Evolutionary conservation across 2,888 invertebrate genomes (phyloP).

Genomic region (Thymelicus acteon): DNA sequence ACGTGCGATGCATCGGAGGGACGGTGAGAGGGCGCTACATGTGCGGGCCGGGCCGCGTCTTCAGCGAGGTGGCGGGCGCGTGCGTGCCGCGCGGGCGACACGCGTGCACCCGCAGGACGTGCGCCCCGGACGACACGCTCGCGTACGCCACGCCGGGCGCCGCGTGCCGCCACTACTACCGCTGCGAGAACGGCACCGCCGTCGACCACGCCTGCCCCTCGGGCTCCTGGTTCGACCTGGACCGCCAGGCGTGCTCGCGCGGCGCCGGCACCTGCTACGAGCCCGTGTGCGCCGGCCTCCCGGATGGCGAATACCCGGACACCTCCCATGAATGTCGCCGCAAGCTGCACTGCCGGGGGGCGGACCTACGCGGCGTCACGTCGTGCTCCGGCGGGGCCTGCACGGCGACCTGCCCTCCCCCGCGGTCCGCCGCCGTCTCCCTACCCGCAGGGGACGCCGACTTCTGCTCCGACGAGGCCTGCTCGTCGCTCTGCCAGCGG

Average conservation of each 20-base stretch:
- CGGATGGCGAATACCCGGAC: conserved; percentile 84
- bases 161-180: conserved; percentile 84
- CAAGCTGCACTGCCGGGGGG: conserved; percentile 76
- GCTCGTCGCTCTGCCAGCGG: conserved; percentile 78
- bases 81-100: conserved; percentile 68
- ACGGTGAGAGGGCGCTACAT: conserved; percentile 60
- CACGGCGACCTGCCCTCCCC: conserved; percentile 65
- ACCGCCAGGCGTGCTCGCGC: conserved; percentile 80
- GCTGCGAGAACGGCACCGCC: conserved; percentile 79
- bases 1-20: conserved; percentile 71
- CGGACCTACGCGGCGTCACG: conserved; percentile 66
- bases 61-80: conserved; percentile 72
- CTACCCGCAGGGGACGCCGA: conserved; percentile 81
- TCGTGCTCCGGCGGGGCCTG: conserved; percentile 64
- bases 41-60: conserved; percentile 70
- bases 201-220: conserved; percentile 79
- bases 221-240: conserved; percentile 83
- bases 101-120: conserved; percentile 71
- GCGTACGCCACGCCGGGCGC: conserved; percentile 84
- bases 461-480: conserved; percentile 77
- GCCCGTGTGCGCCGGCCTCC: conserved; percentile 83
- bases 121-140: conserved; percentile 63
- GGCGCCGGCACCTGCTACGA: conserved; percentile 85
- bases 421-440: conserved; percentile 70
- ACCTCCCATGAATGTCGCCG: conserved; percentile 84